Conservation (phyloP, 2,888 invertebrate species). For the Lithophane leautieri region DNA sequence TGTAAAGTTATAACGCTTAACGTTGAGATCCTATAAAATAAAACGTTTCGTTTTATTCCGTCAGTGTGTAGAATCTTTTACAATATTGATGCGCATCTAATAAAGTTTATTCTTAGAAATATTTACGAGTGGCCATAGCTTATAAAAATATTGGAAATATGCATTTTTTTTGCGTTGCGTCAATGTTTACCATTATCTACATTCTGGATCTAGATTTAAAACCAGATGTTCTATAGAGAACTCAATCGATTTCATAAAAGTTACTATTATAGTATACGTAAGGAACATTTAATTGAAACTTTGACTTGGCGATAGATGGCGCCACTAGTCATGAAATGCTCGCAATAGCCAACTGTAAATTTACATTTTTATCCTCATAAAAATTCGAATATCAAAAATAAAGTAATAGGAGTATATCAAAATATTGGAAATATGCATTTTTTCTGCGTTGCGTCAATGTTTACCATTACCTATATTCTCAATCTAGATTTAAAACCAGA, state of each 20-base stretch:
- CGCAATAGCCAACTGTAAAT: neutral
- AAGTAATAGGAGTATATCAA: conserved; percentile 23
- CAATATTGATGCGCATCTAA: conserved; percentile 11
- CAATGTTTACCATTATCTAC: conserved; percentile 44
- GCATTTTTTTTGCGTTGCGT: conserved; percentile 30
- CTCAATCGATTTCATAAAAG: conserved; percentile 9
- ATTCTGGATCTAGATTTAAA: conserved; percentile 34
- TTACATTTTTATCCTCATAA: conserved; percentile 2
- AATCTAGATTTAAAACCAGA: conserved; percentile 41
- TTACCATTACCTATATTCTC: conserved; percentile 34
- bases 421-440: conserved; percentile 27
- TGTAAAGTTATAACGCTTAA: neutral
- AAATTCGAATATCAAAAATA: conserved; percentile 24
- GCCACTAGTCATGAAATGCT: neutral
- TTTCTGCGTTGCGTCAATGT: conserved; percentile 37
- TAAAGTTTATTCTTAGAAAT: conserved; percentile 26
- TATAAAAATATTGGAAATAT: conserved; percentile 38
- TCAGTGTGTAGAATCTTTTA: conserved; percentile 7
- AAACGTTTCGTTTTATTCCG: neutral
- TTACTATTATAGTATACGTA: neutral
- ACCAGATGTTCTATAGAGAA: conserved; percentile 37
- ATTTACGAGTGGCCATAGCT: conserved; percentile 32
- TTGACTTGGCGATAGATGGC: conserved; percentile 32
- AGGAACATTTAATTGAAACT: neutral
- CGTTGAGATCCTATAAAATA: neutral